phyloP scores from a whole-genome alignment of 2,888 invertebrate species.

The Cenopis cana region DNA sequence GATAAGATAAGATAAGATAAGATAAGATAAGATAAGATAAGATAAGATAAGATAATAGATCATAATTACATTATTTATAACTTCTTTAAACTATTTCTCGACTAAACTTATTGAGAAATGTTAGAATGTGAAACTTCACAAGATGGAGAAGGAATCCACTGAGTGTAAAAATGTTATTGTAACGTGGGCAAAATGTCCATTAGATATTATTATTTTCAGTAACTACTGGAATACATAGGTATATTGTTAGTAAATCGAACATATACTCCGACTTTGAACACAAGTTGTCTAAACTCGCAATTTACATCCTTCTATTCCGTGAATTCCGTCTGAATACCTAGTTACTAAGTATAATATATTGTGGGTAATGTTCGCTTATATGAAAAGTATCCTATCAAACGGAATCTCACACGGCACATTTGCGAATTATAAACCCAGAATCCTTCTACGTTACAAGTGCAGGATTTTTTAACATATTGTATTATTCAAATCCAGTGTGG shows the following conservation, averaged over 20 bases:
- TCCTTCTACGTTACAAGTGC: constrained; percentile 35
- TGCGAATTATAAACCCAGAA: constrained; percentile 30
- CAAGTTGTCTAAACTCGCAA: constrained; percentile 1
- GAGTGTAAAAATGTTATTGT: background rate
- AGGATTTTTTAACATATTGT: constrained; percentile 63
- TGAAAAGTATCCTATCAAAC: background rate
- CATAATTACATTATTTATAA: too few species aligned
- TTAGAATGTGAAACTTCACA: too few species aligned
- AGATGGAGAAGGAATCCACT: too few species aligned
- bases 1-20: too few species aligned
- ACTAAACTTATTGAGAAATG: too few species aligned
- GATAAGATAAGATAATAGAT: too few species aligned
- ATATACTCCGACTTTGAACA: background rate
- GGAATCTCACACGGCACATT: constrained; percentile 17
- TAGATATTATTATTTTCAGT: background rate
- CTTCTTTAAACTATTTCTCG: too few species aligned
- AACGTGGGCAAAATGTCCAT: background rate
- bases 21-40: too few species aligned
- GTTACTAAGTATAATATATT: background rate
- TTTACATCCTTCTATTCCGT: background rate
- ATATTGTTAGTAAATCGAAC: background rate
- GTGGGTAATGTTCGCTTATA: background rate
- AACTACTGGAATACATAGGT: background rate
- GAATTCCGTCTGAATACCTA: background rate
- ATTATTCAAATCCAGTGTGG: constrained; percentile 79